These are phyloP conservation scores for Pavo muticus DNA, from an alignment of 2,113 vertebrate genomes.

Conservation along the genomic window DNA sequence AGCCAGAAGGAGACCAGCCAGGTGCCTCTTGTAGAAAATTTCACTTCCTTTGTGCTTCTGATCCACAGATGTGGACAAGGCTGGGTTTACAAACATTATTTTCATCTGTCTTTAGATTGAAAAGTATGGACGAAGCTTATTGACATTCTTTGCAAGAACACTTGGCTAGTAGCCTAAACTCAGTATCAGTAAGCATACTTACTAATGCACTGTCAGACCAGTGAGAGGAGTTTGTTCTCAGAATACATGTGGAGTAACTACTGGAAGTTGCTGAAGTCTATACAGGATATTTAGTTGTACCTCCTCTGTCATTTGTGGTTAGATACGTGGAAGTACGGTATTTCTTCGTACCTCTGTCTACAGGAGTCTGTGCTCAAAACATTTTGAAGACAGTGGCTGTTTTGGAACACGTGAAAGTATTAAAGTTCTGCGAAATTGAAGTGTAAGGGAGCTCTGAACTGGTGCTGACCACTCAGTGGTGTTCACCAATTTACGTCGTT, in stretches of 20 bases:
- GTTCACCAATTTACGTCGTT: neutral
- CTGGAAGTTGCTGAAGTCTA: neutral
- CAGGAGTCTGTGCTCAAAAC: neutral
- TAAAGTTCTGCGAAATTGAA: fast-evolving
- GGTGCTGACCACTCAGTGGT: neutral
- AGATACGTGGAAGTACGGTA: neutral
- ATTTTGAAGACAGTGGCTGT: neutral
- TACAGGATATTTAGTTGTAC: neutral
- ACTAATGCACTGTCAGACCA: neutral
- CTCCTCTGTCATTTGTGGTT: neutral
- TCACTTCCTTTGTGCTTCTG: neutral
- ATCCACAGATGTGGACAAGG: neutral
- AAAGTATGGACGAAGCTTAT: neutral
- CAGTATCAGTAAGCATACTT: neutral
- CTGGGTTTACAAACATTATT: neutral
- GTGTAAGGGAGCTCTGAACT: neutral
- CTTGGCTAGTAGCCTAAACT: neutral
- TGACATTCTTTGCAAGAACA: neutral
- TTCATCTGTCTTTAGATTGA: neutral
- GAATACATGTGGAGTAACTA: neutral
- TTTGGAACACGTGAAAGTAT: neutral
- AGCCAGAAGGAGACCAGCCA: neutral
- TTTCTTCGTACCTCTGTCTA: neutral
- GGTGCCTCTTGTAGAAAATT: neutral
- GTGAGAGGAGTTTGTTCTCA: neutral